phyloP scores from a whole-genome alignment of 2,888 invertebrate genomes.

The Crioceris asparagi region DNA sequence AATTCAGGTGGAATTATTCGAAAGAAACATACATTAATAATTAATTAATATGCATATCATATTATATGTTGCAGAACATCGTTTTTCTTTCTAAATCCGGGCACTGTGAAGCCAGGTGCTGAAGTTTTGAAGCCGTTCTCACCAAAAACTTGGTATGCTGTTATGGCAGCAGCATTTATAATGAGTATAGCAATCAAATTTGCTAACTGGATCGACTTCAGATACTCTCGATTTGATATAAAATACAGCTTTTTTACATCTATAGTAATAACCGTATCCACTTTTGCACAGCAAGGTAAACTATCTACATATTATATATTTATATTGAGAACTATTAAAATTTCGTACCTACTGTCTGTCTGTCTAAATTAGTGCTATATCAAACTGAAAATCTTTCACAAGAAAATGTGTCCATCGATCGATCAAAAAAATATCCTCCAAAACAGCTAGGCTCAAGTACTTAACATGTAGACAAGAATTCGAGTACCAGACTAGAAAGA shows the following conservation, averaged over 20 bases:
- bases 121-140: constrained; percentile 42
- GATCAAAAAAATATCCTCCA: too few relatives aligned
- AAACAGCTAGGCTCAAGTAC: too few relatives aligned
- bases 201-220: constrained; percentile 33
- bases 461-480: too few relatives aligned
- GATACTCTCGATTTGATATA: constrained; percentile 30
- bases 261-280: constrained; percentile 26
- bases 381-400: too few relatives aligned
- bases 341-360: too few relatives aligned
- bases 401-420: too few relatives aligned
- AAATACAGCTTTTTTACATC: constrained; percentile 33
- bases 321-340: too few relatives aligned
- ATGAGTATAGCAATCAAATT: constrained; percentile 35
- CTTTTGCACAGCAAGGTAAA: constrained; percentile 30
- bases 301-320: too few relatives aligned
- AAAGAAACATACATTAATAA: not conserved
- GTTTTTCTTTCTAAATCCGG: constrained; percentile 30
- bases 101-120: constrained; percentile 20
- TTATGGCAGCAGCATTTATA: constrained; percentile 28
- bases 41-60: not conserved
- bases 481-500: too few relatives aligned
- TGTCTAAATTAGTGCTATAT: too few relatives aligned
- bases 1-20: constrained; percentile 23
- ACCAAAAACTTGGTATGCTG: constrained; percentile 35
- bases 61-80: constrained; percentile 21